A percentile compares a stretch with the other conserved stretches of the same genome.
Conservation (phyloP, 1,140 invertebrate species). For the Meteorus sp. region DNA sequence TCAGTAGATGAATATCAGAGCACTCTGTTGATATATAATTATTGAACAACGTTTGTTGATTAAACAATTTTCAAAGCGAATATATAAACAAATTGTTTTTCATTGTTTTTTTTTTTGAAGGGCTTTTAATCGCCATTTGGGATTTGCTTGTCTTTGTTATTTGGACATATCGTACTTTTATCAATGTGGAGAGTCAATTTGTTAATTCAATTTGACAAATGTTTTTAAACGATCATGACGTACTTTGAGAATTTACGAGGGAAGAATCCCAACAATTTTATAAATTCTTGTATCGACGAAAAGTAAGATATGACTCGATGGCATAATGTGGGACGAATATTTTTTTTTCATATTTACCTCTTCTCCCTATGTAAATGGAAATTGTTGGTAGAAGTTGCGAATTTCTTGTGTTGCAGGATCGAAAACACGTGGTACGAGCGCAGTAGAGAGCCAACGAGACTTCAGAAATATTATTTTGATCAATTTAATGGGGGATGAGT, state of each 20-base stretch:
- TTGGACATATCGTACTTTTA: slow-evolving; percentile 11
- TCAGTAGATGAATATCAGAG: slow-evolving; percentile 1
- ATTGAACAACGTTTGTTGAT: not conserved
- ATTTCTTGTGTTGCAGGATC: slow-evolving; percentile 47
- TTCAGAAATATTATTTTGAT: too few relatives aligned
- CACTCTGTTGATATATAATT: slow-evolving; percentile 9
- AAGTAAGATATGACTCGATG: slow-evolving; percentile 16
- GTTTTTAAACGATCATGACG: too few relatives aligned
- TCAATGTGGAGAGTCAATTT: not conserved
- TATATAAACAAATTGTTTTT: not conserved
- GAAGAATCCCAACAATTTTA: too few relatives aligned
- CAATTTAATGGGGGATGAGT: too few relatives aligned
- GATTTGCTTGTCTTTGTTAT: not conserved
- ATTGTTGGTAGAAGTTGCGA: slow-evolving; percentile 30
- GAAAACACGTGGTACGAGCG: slow-evolving; percentile 39
- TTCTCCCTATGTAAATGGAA: slow-evolving; percentile 6
- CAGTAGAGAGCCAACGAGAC: slow-evolving; percentile 29
- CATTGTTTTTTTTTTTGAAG: not conserved
- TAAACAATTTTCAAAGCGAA: not conserved
- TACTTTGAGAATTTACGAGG: not conserved
- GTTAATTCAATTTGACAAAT: not conserved
- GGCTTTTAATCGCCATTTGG: not conserved
- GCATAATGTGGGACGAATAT: not conserved
- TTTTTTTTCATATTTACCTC: not conserved
- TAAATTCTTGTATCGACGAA: too few relatives aligned